These are phyloP conservation scores for Philantomba maxwellii DNA, from an alignment of 2,113 vertebrate species.

Conservation along the genomic window DNA sequence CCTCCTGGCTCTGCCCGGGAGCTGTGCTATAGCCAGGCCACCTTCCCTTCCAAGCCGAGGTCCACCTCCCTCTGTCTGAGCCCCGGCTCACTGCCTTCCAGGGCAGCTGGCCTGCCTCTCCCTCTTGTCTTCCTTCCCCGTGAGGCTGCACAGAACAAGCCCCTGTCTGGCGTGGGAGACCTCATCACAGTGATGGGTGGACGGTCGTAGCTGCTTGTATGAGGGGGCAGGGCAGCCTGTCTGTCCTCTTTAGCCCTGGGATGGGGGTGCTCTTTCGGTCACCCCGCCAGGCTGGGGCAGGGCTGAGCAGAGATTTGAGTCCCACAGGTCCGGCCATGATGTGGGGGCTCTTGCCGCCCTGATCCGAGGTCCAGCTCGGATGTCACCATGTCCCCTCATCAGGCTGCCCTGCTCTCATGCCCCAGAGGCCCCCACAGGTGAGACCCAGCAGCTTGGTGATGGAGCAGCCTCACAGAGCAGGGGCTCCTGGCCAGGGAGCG, in stretches of 20 bases:
- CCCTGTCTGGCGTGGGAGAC: background rate
- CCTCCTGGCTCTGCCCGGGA: background rate
- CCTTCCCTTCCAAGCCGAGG: background rate
- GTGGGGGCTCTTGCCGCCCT: background rate
- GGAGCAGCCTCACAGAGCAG: background rate
- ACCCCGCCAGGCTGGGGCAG: rapidly evolving
- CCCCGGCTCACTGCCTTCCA: background rate
- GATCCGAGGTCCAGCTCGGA: background rate
- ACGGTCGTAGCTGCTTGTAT: background rate
- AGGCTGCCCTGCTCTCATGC: background rate
- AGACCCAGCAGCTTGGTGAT: background rate
- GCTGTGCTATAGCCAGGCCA: background rate
- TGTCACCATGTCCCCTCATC: background rate
- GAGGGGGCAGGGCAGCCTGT: rapidly evolving
- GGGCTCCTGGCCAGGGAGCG: background rate
- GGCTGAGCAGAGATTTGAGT: background rate
- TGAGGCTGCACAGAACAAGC: background rate
- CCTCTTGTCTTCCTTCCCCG: background rate
- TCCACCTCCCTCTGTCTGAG: background rate
- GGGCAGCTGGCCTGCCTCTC: background rate
- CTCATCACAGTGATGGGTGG: background rate
- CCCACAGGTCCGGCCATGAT: rapidly evolving
- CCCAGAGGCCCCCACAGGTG: background rate
- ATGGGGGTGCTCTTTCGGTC: rapidly evolving
- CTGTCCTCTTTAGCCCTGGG: rapidly evolving